Percentiles rank a stretch among this genome's conserved stretches.
phyloP scores from a whole-genome alignment of 2,113 vertebrate species.

The Buteo buteo region DNA sequence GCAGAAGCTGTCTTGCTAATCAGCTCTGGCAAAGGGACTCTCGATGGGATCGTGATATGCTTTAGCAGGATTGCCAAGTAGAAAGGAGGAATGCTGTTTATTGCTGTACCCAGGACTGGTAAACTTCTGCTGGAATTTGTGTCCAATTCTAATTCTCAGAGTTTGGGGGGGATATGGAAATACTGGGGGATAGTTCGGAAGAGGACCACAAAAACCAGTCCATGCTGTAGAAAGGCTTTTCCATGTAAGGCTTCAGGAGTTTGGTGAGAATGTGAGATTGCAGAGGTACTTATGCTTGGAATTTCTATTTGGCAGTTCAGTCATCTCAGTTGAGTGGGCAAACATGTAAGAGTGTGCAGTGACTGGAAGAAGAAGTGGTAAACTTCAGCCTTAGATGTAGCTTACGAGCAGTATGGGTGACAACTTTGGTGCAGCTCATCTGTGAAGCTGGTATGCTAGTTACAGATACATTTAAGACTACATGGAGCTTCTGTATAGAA shows the following conservation, averaged over 20 bases:
- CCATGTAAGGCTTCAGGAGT: neutral
- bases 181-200: neutral
- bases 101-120: neutral
- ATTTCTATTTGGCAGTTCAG: neutral
- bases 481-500: neutral
- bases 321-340: neutral
- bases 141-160: neutral
- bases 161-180: neutral
- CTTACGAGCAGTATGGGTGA: neutral
- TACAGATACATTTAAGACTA: neutral
- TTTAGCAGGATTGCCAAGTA: neutral
- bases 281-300: neutral
- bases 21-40: neutral
- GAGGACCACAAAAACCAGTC: neutral
- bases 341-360: neutral
- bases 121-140: neutral
- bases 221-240: neutral
- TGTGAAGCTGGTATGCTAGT: neutral
- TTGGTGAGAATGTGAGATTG: neutral
- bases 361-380: neutral
- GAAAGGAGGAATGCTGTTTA: constrained; percentile 11
- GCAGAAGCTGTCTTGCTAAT: constrained; percentile 22
- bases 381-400: neutral
- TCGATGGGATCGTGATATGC: neutral
- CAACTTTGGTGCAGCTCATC: neutral